A percentile compares a stretch with the other conserved stretches of the same genome.
These are phyloP conservation scores for Drosophila atripex DNA, from an alignment of 2,888 invertebrate species.

Conservation along the genomic window DNA sequence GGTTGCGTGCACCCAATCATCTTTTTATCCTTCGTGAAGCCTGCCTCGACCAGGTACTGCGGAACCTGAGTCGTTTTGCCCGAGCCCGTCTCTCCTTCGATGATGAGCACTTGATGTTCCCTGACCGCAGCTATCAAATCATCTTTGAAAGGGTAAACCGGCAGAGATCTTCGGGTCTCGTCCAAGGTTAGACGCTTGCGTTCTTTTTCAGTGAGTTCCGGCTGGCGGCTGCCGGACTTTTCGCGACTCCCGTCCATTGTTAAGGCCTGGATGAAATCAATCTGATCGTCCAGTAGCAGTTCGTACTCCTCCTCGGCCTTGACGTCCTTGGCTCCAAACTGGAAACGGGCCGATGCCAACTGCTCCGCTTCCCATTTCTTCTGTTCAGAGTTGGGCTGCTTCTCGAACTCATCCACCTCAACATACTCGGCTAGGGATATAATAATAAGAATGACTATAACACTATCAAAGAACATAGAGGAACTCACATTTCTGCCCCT, in stretches of 20 bases:
- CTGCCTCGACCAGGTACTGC: slow-evolving; percentile 98
- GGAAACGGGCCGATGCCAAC: slow-evolving; percentile 95
- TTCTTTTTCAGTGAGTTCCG: slow-evolving; percentile 88
- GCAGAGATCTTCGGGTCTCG: slow-evolving; percentile 96
- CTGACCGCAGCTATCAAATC: slow-evolving; percentile 95
- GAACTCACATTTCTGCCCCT: slow-evolving; percentile 86
- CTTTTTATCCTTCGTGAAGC: slow-evolving; percentile 92
- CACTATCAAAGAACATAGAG: background rate
- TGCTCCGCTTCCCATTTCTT: slow-evolving; percentile 99
- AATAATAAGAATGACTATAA: background rate
- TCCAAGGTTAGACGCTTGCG: slow-evolving; percentile 92
- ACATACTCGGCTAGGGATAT: slow-evolving; percentile 87
- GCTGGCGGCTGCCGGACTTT: slow-evolving; percentile 84
- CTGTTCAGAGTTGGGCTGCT: slow-evolving; percentile 92
- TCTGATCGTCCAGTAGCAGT: slow-evolving; percentile 96
- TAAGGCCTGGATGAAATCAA: slow-evolving; percentile 97
- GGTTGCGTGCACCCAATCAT: slow-evolving; percentile 99
- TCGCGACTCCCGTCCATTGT: slow-evolving; percentile 89
- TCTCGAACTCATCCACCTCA: slow-evolving; percentile 94
- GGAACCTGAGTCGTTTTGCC: slow-evolving; percentile 99
- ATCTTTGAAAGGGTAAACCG: slow-evolving; percentile 96
- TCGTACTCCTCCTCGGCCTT: slow-evolving; percentile 92
- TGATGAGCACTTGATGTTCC: slow-evolving; percentile 95
- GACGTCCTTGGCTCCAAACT: slow-evolving; percentile 96
- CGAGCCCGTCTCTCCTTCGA: slow-evolving; percentile 99